Evolutionary conservation across 2,888 invertebrate species (phyloP), one percentile per base, ranked within the genome.

Genomic region (Laothoe populi): DNA sequence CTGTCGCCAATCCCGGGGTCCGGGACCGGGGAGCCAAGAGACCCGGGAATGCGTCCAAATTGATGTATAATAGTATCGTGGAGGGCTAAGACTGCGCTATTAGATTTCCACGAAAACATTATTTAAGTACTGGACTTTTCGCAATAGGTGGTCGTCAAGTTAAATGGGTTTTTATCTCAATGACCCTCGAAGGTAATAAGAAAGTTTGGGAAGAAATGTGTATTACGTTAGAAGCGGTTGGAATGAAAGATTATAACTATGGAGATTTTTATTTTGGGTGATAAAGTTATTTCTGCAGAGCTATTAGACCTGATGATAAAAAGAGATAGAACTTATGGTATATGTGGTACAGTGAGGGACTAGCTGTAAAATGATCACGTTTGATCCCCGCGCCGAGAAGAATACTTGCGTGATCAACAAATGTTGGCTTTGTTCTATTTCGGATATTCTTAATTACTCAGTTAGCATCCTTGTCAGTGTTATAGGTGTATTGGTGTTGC

Each of bases 41-140:
- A n/a, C 38, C 62, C 62, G 48, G 62, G 62, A 62, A 58, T 62
- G 62, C 58, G 57, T 74, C 66, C 63, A 64, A 57, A 63, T 63
- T 61, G 66, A 57, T 67, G 69, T 66, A 68, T 69, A 66, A 69
- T 70, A 67, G 68, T 68, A 63, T 68, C 42, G 60, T 16, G 35
- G 48, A 7, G n/a, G n/a, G n/a, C 48, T 48, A 53, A 53, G 35
- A 53, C 53, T 53, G 31, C 35, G 53, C 53, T 53, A 53, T 53
- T 53, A 53, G 35, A 53, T 53, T 53, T 35, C 53, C 53, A 53
- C 53, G 53, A 53, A 53, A 53, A 31, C 53, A 35, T 53, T 53
- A 53, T 53, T 53, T 53, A 31, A 53, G 53, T 19, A 53, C 53
- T 53, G 53, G 53, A 53, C 53, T 53, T 53, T 53, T 19, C 35